Evolutionary conservation across 2,888 invertebrate species (phyloP).

Genomic region (Xylophagus ater): DNA sequence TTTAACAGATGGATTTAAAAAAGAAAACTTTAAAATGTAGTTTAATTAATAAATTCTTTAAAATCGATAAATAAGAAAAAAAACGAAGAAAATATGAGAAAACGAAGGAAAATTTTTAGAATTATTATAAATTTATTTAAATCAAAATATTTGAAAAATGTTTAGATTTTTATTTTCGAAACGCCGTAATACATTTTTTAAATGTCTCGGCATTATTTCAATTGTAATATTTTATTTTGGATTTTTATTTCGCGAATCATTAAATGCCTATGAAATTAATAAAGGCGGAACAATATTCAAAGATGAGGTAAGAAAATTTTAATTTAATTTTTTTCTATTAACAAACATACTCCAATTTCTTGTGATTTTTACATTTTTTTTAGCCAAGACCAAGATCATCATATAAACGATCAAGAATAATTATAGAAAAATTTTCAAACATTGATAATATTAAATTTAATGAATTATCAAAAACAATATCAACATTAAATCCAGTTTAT

Average conservation of each 20-base stretch:
- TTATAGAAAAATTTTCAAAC: conserved; percentile 1
- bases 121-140: no score
- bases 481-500: conserved; percentile 37
- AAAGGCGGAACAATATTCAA: conserved; percentile 22
- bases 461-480: conserved; percentile 15
- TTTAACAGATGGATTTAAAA: no score
- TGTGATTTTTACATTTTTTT: conserved; percentile 2
- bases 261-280: conserved; percentile 34
- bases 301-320: conserved; percentile 10
- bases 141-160: conserved; percentile 6
- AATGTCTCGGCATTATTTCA: conserved; percentile 29
- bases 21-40: no score
- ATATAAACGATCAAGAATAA: conserved; percentile 10
- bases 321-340: neutral
- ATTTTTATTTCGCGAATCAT: conserved; percentile 34
- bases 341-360: neutral
- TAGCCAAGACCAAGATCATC: conserved; percentile 12
- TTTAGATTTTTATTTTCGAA: conserved; percentile 22
- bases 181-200: conserved; percentile 33
- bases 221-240: conserved; percentile 33
- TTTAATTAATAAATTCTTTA: no score
- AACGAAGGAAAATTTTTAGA: no score
- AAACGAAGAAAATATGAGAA: conserved; percentile 1
- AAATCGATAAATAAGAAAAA: neutral
- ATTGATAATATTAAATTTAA: neutral